Percentiles rank a stretch among this genome's conserved stretches.
Evolutionary conservation across 1,140 invertebrate species (phyloP).

Genomic region (Calephelis virginiensis): DNA sequence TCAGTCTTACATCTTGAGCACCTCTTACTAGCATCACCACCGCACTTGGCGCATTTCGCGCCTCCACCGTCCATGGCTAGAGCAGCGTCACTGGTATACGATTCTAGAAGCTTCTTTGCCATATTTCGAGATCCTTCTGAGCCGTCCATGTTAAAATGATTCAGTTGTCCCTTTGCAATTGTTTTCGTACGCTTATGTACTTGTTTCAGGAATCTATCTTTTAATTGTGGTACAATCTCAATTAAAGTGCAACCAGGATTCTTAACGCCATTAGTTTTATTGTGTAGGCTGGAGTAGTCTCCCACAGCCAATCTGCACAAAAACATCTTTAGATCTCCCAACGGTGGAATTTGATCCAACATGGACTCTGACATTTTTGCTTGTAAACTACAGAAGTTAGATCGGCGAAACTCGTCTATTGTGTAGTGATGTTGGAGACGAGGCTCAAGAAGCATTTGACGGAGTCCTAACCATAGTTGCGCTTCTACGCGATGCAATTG

Average conservation of each 20-base stretch:
- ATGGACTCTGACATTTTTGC: conserved; percentile 81
- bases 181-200: conserved; percentile 63
- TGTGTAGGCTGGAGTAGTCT: conserved; percentile 54
- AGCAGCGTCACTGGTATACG: conserved; percentile 78
- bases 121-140: conserved; percentile 50
- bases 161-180: conserved; percentile 59
- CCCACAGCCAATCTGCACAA: conserved; percentile 74
- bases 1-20: conserved; percentile 80
- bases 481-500: conserved; percentile 83
- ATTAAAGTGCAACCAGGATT: conserved; percentile 66
- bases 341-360: conserved; percentile 87
- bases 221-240: conserved; percentile 72
- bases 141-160: conserved; percentile 60
- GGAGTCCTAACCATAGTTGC: conserved; percentile 85
- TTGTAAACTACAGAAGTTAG: conserved; percentile 81
- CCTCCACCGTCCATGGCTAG: conserved; percentile 76
- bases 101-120: conserved; percentile 63
- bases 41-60: conserved; percentile 77
- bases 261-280: conserved; percentile 51
- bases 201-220: conserved; percentile 62
- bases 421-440: conserved; percentile 82
- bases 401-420: conserved; percentile 83
- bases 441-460: conserved; percentile 83
- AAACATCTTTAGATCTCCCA: conserved; percentile 86
- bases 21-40: conserved; percentile 76